Evolutionary conservation across 2,797 vertebrate genomes (phyloP), one percentile per base, ranked within the genome.

Genomic region (Chaetophractus vellerosus): DNA sequence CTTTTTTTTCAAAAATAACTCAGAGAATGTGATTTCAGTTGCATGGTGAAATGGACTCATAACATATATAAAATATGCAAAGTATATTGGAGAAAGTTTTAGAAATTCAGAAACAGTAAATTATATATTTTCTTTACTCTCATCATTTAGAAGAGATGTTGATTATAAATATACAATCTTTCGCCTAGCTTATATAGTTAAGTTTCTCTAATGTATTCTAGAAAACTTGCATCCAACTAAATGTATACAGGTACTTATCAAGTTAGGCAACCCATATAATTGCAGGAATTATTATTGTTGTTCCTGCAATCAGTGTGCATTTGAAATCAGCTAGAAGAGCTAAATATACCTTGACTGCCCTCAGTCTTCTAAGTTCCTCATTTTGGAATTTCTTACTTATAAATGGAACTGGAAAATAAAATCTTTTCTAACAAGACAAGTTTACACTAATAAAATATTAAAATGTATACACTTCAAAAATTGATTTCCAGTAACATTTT

Each of bases 281-380:
- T 83, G 28, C 64, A 91, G 64, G n/a, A 68, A 91, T 91, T 96
- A 94, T 91, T 91, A 94, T 90, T 96, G 71, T 88, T 92, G 41
- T 86, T 81, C 45, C 24, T 95, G 82, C 31, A 95, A 95, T 96
- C 94, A 96, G 83, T 84, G 36, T 68, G 36, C 55, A 87, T 85
- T 95, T 88, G 31, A 94, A 97, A 94, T 92, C 33, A 95, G 28
- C 8, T 57, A 1, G 5, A 7, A 59, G 6, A 24, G 6, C 41
- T 94, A 93, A 95, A 92, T 88, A 92, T 71, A 94, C 66, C 64
- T 76, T 87, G 21, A 33, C 38, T 92, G 41, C 19, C 83, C 28
- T 88, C 38, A 61, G 16, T 86, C 55, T 36, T 93, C 88, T 50
- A 89, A 91, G 33, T 36, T 90, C 1, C 23, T 88, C 28, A 86